A percentile compares a stretch with the other conserved stretches of the same genome.
Evolutionary conservation across 2,797 vertebrate genomes (phyloP).

Genomic region (Pogoniulus pusillus): DNA sequence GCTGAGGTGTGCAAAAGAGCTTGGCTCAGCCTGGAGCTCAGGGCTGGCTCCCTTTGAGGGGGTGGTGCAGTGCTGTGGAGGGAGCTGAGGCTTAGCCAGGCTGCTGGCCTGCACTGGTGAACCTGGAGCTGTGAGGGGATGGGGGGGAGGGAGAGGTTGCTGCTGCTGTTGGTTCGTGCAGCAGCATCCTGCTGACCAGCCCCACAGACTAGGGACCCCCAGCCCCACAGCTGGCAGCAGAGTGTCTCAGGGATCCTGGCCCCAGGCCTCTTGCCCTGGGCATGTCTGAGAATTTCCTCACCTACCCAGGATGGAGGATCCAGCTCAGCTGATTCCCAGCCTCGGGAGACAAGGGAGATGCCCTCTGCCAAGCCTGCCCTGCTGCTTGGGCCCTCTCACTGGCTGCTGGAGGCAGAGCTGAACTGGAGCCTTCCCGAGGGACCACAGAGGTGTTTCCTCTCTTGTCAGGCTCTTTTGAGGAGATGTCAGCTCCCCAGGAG

Average conservation of each 20-base stretch:
- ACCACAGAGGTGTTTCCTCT: neutral
- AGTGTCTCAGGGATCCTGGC: neutral
- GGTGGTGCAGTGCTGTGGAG: neutral
- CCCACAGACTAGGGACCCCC: neutral
- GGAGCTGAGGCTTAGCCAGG: neutral
- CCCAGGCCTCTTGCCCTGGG: no score
- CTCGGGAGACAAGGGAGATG: neutral
- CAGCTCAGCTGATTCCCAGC: neutral
- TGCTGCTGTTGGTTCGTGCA: neutral
- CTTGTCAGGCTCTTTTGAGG: neutral
- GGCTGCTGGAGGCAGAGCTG: neutral
- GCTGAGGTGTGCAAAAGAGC: neutral
- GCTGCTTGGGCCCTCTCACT: neutral
- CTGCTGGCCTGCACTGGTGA: neutral
- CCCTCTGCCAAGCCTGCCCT: neutral
- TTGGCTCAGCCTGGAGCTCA: neutral
- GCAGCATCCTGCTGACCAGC: neutral
- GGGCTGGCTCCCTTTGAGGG: neutral
- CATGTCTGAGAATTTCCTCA: accelerated
- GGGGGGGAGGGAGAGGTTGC: neutral
- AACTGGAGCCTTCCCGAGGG: neutral
- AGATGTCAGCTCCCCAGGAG: neutral
- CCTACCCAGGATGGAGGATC: neutral
- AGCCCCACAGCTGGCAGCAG: neutral
- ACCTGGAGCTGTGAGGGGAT: accelerated